Conservation (phyloP, 2,888 invertebrate genomes). For the Celastrina argiolus region DNA sequence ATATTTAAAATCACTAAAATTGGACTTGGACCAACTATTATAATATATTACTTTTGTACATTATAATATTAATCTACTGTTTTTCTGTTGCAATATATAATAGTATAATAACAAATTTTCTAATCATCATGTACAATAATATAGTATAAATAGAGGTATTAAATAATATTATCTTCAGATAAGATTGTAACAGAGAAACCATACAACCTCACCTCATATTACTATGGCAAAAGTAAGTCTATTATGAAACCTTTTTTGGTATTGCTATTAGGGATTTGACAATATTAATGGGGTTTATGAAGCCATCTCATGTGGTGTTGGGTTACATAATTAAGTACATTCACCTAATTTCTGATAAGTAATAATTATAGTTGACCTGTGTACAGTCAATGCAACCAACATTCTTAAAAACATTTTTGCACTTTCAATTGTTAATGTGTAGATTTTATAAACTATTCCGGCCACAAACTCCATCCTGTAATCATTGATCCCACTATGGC, state of each 20-base stretch:
- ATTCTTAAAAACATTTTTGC: neutral
- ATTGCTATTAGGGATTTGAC: conserved; percentile 4
- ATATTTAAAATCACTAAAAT: too few species aligned
- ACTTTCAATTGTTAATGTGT: neutral
- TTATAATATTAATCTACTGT: too few species aligned
- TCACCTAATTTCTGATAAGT: neutral
- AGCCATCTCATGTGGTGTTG: neutral
- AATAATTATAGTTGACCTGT: neutral
- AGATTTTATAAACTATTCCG: too few species aligned
- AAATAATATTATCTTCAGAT: neutral
- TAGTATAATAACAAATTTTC: neutral
- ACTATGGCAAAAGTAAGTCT: neutral
- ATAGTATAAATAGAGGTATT: neutral
- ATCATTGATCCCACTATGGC: too few species aligned
- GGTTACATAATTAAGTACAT: neutral
- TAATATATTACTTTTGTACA: too few species aligned
- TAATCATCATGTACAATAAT: neutral
- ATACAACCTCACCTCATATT: neutral
- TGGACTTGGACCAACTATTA: too few species aligned
- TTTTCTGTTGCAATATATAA: too few species aligned
- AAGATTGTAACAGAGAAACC: conserved; percentile 9
- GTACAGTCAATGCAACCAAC: neutral
- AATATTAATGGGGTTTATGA: conserved; percentile 1
- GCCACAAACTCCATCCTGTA: too few species aligned
- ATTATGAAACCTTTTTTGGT: conserved; percentile 16